Conservation (phyloP, 1,140 invertebrate genomes). For the Zaprionus africanus region DNA sequence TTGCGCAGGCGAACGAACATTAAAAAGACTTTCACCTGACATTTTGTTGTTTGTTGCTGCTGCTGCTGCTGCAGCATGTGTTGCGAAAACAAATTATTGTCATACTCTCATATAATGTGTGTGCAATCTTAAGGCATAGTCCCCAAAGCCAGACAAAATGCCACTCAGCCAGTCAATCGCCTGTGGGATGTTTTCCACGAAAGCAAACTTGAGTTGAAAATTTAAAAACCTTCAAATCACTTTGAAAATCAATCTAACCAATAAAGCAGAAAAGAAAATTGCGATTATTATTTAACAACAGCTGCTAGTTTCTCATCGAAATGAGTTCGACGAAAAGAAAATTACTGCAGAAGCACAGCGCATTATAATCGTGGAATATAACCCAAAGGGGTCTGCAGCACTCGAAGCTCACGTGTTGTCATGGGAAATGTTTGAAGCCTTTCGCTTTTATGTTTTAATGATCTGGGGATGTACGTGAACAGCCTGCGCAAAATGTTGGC, state of each 20-base stretch:
- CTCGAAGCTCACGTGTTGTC: background rate
- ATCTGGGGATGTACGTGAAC: constrained; percentile 17
- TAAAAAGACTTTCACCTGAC: constrained; percentile 22
- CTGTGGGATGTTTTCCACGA: background rate
- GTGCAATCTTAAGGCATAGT: constrained; percentile 25
- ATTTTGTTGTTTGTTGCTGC: background rate
- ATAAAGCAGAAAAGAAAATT: background rate
- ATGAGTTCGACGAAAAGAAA: background rate
- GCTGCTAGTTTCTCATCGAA: constrained; percentile 18
- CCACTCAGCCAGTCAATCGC: constrained; percentile 34
- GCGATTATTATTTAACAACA: background rate
- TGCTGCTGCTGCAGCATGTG: background rate
- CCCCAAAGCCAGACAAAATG: constrained; percentile 24
- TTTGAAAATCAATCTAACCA: constrained; percentile 7
- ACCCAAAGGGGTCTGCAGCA: background rate
- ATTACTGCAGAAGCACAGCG: background rate
- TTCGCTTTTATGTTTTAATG: constrained; percentile 12
- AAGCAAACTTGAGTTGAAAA: background rate
- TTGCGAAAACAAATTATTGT: constrained; percentile 10
- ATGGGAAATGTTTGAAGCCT: background rate
- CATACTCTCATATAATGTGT: background rate
- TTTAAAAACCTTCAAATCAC: background rate
- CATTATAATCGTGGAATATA: background rate
- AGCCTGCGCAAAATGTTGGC: background rate
- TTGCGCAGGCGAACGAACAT: background rate